Base-by-base conservation (phyloP, 1,140 invertebrate genomes). In the Neuroterus valhalla region DNA sequence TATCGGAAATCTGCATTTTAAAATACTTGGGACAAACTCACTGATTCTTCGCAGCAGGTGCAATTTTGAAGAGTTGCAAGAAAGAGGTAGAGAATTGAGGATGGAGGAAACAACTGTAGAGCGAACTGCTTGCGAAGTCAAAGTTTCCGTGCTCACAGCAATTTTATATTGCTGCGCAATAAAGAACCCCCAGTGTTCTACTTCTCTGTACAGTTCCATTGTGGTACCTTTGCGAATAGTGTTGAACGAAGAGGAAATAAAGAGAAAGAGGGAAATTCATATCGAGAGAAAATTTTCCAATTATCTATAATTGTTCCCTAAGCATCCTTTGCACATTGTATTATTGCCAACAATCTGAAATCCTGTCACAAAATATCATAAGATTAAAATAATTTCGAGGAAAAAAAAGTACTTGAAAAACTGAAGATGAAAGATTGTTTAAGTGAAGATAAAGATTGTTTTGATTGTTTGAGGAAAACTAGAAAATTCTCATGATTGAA, bases 81-180 rank as follows among this genome's bases (percentile, higher is more conserved):
- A 6, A 50, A 50, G 17, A n/a, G 19, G 15, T n/a, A 26, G n/a
- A 31, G n/a, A 12, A 6, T 62, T 23, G 68, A 71, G 66, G 45
- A 82, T 71, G 72, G 74, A 79, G 78, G 71, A 78, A 67, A 75
- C 66, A 69, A 48, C 23, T 46, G 74, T 43, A 70, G 75, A 66
- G 77, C 70, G 76, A 79, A 81, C 74, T 78, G 69, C 23, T 69
- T 71, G 78, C 75, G 78, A 78, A 80, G 79, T 81, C 78, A 71
- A 80, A 81, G 78, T 82, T 79, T 79, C 78, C 79, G 68, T 62
- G 68, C 31, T 72, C 52, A 66, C 67, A 82, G 79, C 78, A 80
- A 79, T 84, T 81, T 81, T 84, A 84, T 84, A 84, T 84, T 81
- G 82, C 81, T 75, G 68, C 70, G 81, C 81, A 84, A 84, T 84